These are phyloP conservation scores for Apamea sordens DNA, from an alignment of 2,888 invertebrate species.

Conservation along the genomic window DNA sequence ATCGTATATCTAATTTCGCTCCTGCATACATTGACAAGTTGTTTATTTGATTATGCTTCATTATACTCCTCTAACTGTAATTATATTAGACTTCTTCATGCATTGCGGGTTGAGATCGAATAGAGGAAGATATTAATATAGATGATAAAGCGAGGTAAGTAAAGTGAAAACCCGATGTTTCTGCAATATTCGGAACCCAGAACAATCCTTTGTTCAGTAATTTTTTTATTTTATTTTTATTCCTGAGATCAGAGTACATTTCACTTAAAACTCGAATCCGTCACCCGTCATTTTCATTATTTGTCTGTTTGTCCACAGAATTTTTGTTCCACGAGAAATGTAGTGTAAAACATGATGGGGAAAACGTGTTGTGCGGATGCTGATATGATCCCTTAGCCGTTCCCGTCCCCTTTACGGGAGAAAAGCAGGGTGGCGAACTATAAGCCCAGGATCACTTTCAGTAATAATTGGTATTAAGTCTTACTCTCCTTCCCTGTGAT, in stretches of 20 bases:
- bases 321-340: constrained; percentile 12
- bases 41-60: background rate
- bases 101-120: background rate
- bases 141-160: background rate
- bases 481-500: constrained; percentile 6
- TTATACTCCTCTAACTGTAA: too few relatives aligned
- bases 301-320: background rate
- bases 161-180: background rate
- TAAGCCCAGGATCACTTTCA: constrained; percentile 30
- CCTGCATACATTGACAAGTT: background rate
- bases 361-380: constrained; percentile 7
- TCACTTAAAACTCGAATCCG: background rate
- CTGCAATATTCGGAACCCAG: background rate
- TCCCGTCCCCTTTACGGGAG: background rate
- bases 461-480: constrained; percentile 35
- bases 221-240: background rate
- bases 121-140: background rate
- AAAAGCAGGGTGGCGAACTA: constrained; percentile 14
- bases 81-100: background rate
- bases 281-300: background rate
- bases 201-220: background rate
- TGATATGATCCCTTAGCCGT: constrained; percentile 31
- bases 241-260: background rate
- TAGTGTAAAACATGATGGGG: constrained; percentile 20
- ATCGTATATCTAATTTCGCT: background rate